Evolutionary conservation across 2,888 invertebrate species (phyloP), one percentile per base, ranked within the genome.

Genomic region (Abrostola tripartita): DNA sequence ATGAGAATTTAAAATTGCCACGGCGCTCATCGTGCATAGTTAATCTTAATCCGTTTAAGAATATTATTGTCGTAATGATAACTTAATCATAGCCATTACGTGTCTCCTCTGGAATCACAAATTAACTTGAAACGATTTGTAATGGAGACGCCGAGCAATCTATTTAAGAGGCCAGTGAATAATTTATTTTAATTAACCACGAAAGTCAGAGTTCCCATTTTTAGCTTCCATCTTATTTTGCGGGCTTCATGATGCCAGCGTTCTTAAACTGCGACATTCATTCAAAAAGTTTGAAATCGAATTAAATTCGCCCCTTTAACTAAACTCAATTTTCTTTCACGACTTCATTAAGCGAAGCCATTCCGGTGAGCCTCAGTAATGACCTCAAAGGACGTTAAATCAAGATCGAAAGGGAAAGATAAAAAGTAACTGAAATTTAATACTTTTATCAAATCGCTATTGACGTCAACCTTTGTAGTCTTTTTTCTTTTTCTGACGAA

Each of bases 281-380:
- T 92, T 92, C 90, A 88, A 90, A 92, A 93, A 93, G 91, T 93
- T 93, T 90, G 91, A 88, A 93, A 92, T 92, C 92, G 90, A 93
- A 93, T 93, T 93, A 92, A 92, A 93, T 92, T 91, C 92, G 92
- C 92, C 92, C 92, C 92, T 93, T 93, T 92, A 91, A 92, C 92
- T 92, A 91, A 92, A 93, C 92, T 93, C 92, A 91, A 93, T 93
- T 93, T 92, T 92, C 92, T 90, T 92, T 91, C 91, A 92, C 90
- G 93, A 93, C 91, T 93, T 93, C 93, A 93, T 93, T 94, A 94
- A 91, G 90, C 90, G 90, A 86, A 89, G 88, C 92, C 89, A 92
- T 93, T 92, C 90, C 92, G 91, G 91, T 92, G 90, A 91, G 92
- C 92, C 92, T 90, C 91, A 88, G 91, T 92, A 92, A 94, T 92